Base-by-base conservation (phyloP, 37 sponge, comb jelly and placozoan genomes). In the Aphrocallistes beatrix region DNA sequence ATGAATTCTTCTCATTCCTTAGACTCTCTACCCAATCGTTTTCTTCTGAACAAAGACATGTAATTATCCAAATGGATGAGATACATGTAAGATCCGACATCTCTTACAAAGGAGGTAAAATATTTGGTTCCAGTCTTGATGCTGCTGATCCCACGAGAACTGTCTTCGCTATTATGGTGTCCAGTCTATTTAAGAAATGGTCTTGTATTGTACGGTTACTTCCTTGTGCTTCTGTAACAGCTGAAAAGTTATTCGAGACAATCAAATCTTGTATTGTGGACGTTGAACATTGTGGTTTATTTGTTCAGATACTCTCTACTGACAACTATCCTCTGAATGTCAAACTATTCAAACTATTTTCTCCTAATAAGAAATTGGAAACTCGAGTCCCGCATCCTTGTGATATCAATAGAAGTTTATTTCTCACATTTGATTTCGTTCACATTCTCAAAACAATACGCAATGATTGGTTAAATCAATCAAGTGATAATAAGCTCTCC, bases 321-420 rank as follows among this genome's bases (percentile, higher is more conserved):
- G 75, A 60, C 75, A 60, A 60, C n/a, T 60, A 60, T 60, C 75
- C 75, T 60, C 34, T 60, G 8, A 60, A 60, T 60, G 75, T 60
- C 6, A 60, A 60, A 32, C 75, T 60, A 3, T 60, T 60, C 21
- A 60, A 60, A 28, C 21, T 60, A 13, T 60, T 60, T 60, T 28
- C 34, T 13, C 75, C 34, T 21, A 60, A 1, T 60, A 30, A 30
- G 1, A 60, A 60, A 60, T 13, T 60, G 25, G 75, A 60, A 60
- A 60, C 75, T 3, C 25, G 75, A 28, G 75, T 60, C 1, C 75
- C 75, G 8, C 75, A 60, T 28, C 75, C 75, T 32, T 60, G 25
- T 60, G 75, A 13, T 60, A 21, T 28, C 3, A 13, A 21, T 13
- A 60, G 75, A 13, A 32, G 25, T 13, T 30, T 60, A 6, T 60